Evolutionary conservation across 2,888 invertebrate species (phyloP).

Genomic region (Eurois occulta): DNA sequence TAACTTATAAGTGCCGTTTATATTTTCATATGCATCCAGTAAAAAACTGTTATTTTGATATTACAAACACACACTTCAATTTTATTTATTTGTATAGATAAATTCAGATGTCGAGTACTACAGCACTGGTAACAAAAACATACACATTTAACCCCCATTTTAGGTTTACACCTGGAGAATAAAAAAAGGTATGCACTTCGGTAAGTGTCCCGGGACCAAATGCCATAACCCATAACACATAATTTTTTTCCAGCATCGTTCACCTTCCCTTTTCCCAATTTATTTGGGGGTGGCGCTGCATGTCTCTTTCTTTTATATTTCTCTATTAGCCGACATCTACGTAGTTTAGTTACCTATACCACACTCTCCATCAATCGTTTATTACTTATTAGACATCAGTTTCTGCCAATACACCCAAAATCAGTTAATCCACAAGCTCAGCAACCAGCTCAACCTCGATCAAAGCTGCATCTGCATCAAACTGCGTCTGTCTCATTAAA

Average conservation of each 20-base stretch:
- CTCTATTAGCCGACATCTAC: neutral
- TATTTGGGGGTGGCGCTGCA: neutral
- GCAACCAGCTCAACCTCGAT: neutral
- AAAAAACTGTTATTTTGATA: no score
- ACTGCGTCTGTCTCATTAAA: conserved; percentile 38
- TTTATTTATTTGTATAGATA: neutral
- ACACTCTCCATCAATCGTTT: neutral
- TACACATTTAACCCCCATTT: neutral
- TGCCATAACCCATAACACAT: neutral
- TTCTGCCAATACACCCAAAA: neutral
- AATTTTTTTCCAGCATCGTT: neutral
- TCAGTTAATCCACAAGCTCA: conserved; percentile 23
- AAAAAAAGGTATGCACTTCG: neutral
- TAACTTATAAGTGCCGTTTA: no score
- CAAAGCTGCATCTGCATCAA: conserved; percentile 52
- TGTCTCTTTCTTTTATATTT: neutral
- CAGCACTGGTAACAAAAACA: neutral
- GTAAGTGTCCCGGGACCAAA: neutral
- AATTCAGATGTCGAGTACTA: conserved; percentile 9
- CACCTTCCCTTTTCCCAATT: neutral
- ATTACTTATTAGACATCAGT: neutral
- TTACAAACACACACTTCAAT: no score
- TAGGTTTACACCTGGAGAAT: neutral
- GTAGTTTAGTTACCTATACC: neutral
- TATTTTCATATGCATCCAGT: no score